Conservation (phyloP, 2,113 vertebrate species). For the Alces alces region DNA sequence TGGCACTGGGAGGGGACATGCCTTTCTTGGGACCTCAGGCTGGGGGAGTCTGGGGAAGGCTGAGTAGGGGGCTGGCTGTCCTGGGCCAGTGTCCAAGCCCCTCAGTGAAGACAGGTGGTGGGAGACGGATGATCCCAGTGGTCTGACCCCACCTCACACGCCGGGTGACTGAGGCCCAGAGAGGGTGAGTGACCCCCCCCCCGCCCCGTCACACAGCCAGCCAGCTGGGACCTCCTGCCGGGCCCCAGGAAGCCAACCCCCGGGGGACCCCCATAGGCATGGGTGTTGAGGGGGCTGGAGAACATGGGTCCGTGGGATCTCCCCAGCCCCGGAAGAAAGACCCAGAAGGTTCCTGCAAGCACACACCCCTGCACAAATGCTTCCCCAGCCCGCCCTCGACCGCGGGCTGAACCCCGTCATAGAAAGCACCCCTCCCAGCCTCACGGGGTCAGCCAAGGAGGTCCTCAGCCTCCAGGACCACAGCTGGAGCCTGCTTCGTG, state of each 20-base stretch:
- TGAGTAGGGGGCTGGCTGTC: accelerated
- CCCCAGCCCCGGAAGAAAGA: neutral
- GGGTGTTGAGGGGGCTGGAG: accelerated
- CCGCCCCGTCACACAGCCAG: too few species aligned
- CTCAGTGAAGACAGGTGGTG: accelerated
- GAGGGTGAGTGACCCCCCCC: too few species aligned
- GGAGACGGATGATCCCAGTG: too few species aligned
- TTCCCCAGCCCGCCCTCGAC: neutral
- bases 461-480: accelerated
- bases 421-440: accelerated
- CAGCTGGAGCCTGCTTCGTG: neutral
- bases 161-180: neutral
- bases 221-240: neutral
- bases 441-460: accelerated
- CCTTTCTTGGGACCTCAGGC: neutral
- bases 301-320: accelerated
- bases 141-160: neutral
- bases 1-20: too few species aligned
- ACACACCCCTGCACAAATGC: neutral
- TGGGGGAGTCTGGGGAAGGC: neutral
- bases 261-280: accelerated
- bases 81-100: neutral
- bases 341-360: neutral
- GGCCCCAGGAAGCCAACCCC: neutral
- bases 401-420: neutral